These are phyloP conservation scores for Urocolius indicus DNA, from an alignment of 2,113 vertebrate species.

Conservation along the genomic window DNA sequence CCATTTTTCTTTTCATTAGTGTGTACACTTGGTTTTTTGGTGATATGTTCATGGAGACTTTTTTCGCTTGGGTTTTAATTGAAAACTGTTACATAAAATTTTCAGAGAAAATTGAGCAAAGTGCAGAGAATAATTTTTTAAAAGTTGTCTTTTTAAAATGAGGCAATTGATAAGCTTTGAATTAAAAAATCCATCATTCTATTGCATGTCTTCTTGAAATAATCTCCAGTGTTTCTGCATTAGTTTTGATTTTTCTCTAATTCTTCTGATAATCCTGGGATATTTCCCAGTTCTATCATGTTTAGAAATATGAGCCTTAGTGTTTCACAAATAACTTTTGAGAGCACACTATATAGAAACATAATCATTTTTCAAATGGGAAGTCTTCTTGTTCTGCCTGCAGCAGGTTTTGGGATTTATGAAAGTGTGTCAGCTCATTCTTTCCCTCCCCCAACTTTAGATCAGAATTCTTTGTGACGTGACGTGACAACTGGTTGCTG, in stretches of 20 bases:
- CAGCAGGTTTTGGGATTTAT: background rate
- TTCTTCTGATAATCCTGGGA: background rate
- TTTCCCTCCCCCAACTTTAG: background rate
- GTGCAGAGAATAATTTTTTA: background rate
- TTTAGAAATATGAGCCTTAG: background rate
- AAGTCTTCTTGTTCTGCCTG: background rate
- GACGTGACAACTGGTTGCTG: background rate
- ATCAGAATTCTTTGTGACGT: background rate
- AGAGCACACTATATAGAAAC: background rate
- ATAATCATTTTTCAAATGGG: background rate
- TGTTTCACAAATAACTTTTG: background rate
- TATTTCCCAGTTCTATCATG: background rate
- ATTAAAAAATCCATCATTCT: constrained; percentile 23
- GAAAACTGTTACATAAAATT: constrained; percentile 31
- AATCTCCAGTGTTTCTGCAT: background rate
- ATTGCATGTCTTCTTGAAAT: background rate
- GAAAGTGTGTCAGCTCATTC: background rate
- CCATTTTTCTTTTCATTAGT: constrained; percentile 18
- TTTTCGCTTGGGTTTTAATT: constrained; percentile 44
- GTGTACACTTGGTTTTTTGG: background rate
- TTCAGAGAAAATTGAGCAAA: constrained; percentile 36
- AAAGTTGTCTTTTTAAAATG: constrained; percentile 22
- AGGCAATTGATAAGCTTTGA: constrained; percentile 48
- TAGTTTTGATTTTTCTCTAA: background rate
- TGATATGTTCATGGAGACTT: background rate